Evolutionary conservation across 1,140 invertebrate species (phyloP).

Genomic region (Drosophila sucinea): DNA sequence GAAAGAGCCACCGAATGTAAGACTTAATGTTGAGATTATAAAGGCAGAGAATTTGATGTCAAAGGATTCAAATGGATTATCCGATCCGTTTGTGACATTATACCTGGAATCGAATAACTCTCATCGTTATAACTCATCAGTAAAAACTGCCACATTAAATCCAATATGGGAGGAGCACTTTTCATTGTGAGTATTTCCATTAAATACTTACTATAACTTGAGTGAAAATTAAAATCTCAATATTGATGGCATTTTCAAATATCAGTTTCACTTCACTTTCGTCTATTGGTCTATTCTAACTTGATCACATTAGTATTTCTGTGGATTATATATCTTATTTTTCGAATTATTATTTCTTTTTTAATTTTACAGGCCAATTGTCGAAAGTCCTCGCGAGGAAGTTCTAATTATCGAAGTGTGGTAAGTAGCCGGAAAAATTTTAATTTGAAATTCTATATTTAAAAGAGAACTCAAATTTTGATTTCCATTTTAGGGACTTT

Average conservation of each 20-base stretch:
- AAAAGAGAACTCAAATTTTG: not conserved
- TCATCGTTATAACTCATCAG: conserved; percentile 93
- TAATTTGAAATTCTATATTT: not conserved
- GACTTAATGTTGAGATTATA: conserved; percentile 96
- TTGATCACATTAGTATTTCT: too few species aligned
- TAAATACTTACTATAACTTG: not conserved
- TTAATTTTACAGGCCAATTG: conserved; percentile 85
- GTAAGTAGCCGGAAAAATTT: conserved; percentile 82
- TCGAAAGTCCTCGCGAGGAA: conserved; percentile 86
- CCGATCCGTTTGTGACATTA: conserved; percentile 96
- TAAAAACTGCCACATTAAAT: conserved; percentile 94
- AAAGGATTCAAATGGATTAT: conserved; percentile 97
- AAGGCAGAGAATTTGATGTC: conserved; percentile 96
- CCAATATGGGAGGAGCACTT: conserved; percentile 99
- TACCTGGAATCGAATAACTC: conserved; percentile 90
- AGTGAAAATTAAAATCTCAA: too few species aligned
- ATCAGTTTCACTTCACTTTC: too few species aligned
- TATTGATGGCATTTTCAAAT: too few species aligned
- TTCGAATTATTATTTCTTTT: not conserved
- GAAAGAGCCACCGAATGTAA: conserved; percentile 94
- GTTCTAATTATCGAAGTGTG: conserved; percentile 89
- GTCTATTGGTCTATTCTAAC: too few species aligned
- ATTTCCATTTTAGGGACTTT: conserved; percentile 88
- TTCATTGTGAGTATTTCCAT: conserved; percentile 91
- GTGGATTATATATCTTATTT: too few species aligned